Evolutionary conservation across 2,113 vertebrate genomes (phyloP), one percentile per base, ranked within the genome.

Genomic region (Ophiodon elongatus): DNA sequence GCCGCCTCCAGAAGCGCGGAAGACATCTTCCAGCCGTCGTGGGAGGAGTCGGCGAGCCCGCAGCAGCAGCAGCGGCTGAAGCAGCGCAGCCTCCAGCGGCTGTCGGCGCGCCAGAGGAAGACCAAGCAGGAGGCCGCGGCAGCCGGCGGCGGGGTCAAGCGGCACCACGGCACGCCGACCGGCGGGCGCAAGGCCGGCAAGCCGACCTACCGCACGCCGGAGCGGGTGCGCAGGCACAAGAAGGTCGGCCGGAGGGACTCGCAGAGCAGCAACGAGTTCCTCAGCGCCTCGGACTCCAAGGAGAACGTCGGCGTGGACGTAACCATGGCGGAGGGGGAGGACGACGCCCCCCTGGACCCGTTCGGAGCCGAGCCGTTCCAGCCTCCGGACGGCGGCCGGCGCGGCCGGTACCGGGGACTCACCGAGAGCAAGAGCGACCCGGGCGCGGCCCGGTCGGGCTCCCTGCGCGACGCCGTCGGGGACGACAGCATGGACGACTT

Each of bases 321-420:
- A 2, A 89, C 95, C 0, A 79, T 98, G 83, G 78, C 95, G 0
- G 98, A 98, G 1, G 91, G 93, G 43, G 98, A 96, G 57, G 97
- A 98, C 0, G 98, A 99, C 10, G 69, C 85, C 1, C 78, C 96
- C 31, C 57, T 99, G 83, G 98, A 99, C 84, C 96, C 97, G 0
- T 99, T 99, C 0, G 98, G 97, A 33, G 97, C 97, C 86, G 98
- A 98, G 79, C 97, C 98, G 2, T 99, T 99, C 88, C 96, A 97
- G 6, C 96, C 97, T 0, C 94, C 94, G 0, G 98, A 99, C 33
- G 45, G 95, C 75, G 37, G 93, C 9, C 93, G 96, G 50, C 96
- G 96, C n/a, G 59, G 94, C 47, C 94, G 96, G 75, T 96, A 96
- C 39, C 97, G 96, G 57, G 95, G 95, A 35, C 88, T 96, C 19